Percentiles rank a stretch among this genome's conserved stretches.
Evolutionary conservation across 2,888 invertebrate genomes (phyloP).

Genomic region (Pammene fasciana): DNA sequence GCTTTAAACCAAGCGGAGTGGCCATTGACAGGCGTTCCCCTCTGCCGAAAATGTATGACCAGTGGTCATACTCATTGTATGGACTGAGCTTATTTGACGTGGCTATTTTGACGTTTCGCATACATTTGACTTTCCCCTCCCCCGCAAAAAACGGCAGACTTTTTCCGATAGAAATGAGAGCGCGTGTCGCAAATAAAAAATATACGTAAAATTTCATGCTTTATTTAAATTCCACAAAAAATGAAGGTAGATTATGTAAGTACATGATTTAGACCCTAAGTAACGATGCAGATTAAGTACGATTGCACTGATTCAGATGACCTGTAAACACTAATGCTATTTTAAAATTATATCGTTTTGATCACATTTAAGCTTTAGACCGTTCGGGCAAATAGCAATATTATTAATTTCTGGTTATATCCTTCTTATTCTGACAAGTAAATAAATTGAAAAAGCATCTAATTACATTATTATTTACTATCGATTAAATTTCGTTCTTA

Average conservation of each 20-base stretch:
- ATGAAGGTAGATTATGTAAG: constrained; percentile 61
- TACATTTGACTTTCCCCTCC: too few relatives aligned
- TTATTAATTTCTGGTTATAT: background rate
- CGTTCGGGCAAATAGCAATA: background rate
- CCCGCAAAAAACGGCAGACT: too few relatives aligned
- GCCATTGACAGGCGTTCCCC: too few relatives aligned
- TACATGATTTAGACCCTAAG: constrained; percentile 67
- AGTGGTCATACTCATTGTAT: too few relatives aligned
- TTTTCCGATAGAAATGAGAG: too few relatives aligned
- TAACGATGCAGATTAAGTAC: constrained; percentile 64
- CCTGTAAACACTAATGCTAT: constrained; percentile 20
- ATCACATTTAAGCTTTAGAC: background rate
- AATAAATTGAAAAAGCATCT: background rate
- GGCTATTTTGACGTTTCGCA: too few relatives aligned
- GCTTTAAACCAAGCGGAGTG: too few relatives aligned
- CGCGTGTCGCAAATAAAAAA: too few relatives aligned
- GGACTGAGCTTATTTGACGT: too few relatives aligned
- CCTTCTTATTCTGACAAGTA: background rate
- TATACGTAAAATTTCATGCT: constrained; percentile 60
- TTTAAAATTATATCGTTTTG: constrained; percentile 14
- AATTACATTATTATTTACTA: too few relatives aligned
- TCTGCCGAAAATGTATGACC: too few relatives aligned
- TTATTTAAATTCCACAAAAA: constrained; percentile 77
- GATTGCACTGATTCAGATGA: constrained; percentile 50
- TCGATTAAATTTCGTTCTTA: too few relatives aligned